These are phyloP conservation scores for Onychomys torridus DNA, from an alignment of 2,797 vertebrate species.

Conservation along the genomic window DNA sequence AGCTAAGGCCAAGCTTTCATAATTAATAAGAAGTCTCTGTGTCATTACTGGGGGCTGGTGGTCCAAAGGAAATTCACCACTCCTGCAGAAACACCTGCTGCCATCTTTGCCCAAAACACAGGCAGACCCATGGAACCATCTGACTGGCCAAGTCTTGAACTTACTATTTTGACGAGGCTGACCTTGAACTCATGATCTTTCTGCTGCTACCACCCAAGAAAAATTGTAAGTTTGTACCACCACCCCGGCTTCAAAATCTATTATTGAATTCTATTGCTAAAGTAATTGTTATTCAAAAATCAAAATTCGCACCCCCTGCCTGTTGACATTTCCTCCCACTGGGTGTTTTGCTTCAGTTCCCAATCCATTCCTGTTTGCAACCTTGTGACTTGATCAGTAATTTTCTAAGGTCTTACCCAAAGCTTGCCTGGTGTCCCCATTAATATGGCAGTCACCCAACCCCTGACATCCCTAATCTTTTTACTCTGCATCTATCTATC, in stretches of 20 bases:
- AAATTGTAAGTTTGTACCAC: not conserved
- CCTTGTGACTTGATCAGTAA: not conserved
- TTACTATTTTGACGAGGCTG: not conserved
- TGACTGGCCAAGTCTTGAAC: not conserved
- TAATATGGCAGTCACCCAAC: not conserved
- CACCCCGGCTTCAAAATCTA: not conserved
- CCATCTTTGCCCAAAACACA: too few relatives aligned
- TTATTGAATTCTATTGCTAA: not conserved
- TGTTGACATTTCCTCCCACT: not conserved
- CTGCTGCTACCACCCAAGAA: not conserved
- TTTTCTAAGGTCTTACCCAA: not conserved
- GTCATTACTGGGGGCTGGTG: too few relatives aligned
- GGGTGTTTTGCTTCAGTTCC: too few relatives aligned
- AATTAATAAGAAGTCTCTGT: too few relatives aligned
- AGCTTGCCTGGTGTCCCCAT: not conserved
- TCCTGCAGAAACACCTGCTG: too few relatives aligned
- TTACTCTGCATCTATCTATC: not conserved
- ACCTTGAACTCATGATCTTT: not conserved
- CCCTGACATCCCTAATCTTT: not conserved
- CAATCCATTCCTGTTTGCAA: too few relatives aligned
- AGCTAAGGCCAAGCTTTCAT: too few relatives aligned
- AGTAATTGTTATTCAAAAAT: not conserved
- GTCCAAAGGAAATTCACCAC: too few relatives aligned
- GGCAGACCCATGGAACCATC: not conserved
- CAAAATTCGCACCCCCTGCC: too few relatives aligned